Evolutionary conservation across 2,888 invertebrate genomes (phyloP), one percentile per base, ranked within the genome.

Genomic region (Serrognathus titanus): DNA sequence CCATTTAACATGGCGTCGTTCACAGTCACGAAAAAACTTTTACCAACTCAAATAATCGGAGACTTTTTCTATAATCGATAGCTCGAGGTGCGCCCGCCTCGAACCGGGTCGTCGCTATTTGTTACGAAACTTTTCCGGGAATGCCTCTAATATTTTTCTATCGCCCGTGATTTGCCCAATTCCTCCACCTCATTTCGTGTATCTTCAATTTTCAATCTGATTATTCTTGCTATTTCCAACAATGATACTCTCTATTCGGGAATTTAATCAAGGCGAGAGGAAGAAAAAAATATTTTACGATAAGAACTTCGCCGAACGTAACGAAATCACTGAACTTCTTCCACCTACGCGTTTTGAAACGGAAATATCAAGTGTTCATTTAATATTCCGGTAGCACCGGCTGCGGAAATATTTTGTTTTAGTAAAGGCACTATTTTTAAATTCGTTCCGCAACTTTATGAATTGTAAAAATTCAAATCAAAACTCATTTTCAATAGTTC

Each of bases 1-100:
- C 76, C 76, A 77, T 78, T 78, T 76, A 77, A 77, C 76, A 73
- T 71, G 69, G 71, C 69, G 69, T 65, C 68, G 65, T 65, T 69
- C 68, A 53, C 66, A 71, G 69, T 72, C 73, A 73, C 72, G 71
- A 69, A 72, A 72, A 71, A 73, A 73, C 60, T 64, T 70, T 63
- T 56, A 63, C 64, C 58, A 68, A 66, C 67, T 70, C 66, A 59
- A 67, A 70, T 67, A 69, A 69, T 69, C 67, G 49, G 61, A 57
- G 63, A 62, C 66, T 66, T 63, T 62, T 64, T 64, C 62, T 66
- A 63, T 65, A 66, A 66, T 66, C 66, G 66, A 66, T 66, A 62
- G 62, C 57, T 54, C 57, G 48, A 63, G 59, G 62, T 60, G 59
- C 54, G 57, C 58, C 16, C 53, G 53, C 43, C 52, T 43, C 46